Evolutionary conservation across 2,888 invertebrate genomes (phyloP).

Genomic region (Drosophila monieri): DNA sequence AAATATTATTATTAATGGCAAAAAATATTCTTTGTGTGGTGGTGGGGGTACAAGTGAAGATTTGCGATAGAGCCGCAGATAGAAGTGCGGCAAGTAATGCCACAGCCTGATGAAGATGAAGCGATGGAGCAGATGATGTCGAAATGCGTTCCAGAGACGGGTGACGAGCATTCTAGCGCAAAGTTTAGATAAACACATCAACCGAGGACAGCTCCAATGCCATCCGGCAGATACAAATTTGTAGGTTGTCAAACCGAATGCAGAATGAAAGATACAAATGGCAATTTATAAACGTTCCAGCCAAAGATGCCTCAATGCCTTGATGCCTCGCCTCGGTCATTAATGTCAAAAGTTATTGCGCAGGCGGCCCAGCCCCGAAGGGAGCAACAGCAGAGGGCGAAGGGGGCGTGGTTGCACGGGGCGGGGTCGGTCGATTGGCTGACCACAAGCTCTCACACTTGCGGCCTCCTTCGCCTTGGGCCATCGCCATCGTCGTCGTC

Average conservation of each 20-base stretch:
- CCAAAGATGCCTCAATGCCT: conserved; percentile 44
- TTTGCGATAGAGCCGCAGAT: conserved; percentile 50
- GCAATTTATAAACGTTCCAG: conserved; percentile 70
- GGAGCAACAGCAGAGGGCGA: neutral
- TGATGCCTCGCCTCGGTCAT: conserved; percentile 55
- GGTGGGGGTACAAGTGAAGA: conserved; percentile 17
- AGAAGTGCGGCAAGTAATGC: conserved; percentile 21
- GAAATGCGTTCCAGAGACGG: conserved; percentile 55
- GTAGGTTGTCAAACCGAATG: conserved; percentile 68
- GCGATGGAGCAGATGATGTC: conserved; percentile 57
- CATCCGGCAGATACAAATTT: conserved; percentile 57
- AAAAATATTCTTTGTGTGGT: conserved; percentile 43
- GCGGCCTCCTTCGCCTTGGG: conserved; percentile 43
- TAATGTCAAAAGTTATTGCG: conserved; percentile 79
- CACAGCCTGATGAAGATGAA: conserved; percentile 62
- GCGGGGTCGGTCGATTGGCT: conserved; percentile 52
- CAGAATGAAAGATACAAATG: conserved; percentile 66
- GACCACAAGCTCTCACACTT: conserved; percentile 75
- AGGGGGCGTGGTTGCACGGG: conserved; percentile 33
- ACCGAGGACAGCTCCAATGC: conserved; percentile 42
- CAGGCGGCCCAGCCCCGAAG: conserved; percentile 55
- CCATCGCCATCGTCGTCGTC: conserved; percentile 22
- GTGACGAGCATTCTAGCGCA: conserved; percentile 74
- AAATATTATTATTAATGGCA: conserved; percentile 48
- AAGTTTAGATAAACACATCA: conserved; percentile 70